Evolutionary conservation across 2,113 vertebrate species (phyloP).

Genomic region (Prunella himalayana): DNA sequence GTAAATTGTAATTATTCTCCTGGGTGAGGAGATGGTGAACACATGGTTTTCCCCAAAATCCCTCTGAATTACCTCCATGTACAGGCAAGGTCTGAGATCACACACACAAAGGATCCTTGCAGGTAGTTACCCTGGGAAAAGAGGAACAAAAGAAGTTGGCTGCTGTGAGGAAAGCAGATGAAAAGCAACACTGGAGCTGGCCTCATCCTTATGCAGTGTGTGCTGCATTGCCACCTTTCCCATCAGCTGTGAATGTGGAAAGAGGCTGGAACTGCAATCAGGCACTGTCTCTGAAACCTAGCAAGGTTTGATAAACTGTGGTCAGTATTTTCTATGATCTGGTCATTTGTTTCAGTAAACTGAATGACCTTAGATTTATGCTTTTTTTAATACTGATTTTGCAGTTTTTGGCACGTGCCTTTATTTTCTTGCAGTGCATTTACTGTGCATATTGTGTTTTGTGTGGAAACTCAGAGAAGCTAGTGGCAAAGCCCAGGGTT

Average conservation of each 20-base stretch:
- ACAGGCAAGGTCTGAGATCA: not conserved
- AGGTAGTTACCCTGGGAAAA: not conserved
- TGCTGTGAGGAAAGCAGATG: not conserved
- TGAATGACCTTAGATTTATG: not conserved
- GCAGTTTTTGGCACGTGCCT: not conserved
- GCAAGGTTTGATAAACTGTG: not conserved
- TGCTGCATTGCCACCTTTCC: not conserved
- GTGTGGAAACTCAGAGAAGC: not conserved
- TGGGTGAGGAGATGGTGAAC: not conserved
- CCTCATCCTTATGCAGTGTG: fast-evolving
- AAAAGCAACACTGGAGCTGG: not conserved
- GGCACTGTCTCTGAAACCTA: not conserved
- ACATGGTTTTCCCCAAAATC: not conserved
- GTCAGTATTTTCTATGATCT: not conserved
- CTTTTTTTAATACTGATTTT: not conserved
- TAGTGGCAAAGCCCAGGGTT: not conserved
- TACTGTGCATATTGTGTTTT: not conserved
- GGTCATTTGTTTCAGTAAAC: not conserved
- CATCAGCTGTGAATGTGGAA: not conserved
- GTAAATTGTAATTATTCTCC: not conserved
- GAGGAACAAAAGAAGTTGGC: not conserved
- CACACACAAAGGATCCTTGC: not conserved
- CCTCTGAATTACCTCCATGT: not conserved
- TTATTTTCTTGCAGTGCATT: not conserved
- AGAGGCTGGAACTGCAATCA: not conserved